phyloP scores from a whole-genome alignment of 1,140 invertebrate genomes.

The Brachionus rubens region DNA sequence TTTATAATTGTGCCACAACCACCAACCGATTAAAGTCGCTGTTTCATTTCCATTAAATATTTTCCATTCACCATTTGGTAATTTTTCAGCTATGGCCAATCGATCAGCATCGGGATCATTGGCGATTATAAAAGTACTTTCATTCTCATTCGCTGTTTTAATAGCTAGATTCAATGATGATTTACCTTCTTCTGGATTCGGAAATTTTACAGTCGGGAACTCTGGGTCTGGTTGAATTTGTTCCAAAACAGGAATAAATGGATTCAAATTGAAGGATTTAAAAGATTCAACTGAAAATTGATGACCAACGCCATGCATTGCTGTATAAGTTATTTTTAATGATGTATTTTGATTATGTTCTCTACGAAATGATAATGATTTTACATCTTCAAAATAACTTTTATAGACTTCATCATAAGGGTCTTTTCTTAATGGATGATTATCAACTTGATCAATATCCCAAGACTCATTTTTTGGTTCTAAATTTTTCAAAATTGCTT shows the following conservation, averaged over 20 bases:
- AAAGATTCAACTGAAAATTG: constrained; percentile 75
- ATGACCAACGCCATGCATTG: constrained; percentile 96
- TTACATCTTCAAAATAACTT: constrained; percentile 68
- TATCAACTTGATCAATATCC: constrained; percentile 61
- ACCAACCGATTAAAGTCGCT: constrained; percentile 91
- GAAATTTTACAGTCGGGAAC: constrained; percentile 92
- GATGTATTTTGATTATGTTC: constrained; percentile 65
- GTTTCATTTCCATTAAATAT: constrained; percentile 93
- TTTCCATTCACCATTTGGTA: constrained; percentile 71
- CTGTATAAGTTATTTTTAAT: constrained; percentile 80
- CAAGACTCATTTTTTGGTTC: constrained; percentile 70
- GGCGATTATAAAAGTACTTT: constrained; percentile 76
- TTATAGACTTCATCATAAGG: constrained; percentile 65
- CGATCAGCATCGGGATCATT: constrained; percentile 99
- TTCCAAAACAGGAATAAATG: constrained; percentile 73
- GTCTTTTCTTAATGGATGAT: constrained; percentile 57
- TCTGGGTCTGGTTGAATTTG: constrained; percentile 83
- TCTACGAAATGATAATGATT: constrained; percentile 51
- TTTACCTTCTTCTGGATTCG: constrained; percentile 78
- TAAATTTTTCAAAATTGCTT: constrained; percentile 73
- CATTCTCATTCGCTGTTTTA: constrained; percentile 72
- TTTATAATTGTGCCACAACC: constrained; percentile 66
- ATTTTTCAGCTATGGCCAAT: constrained; percentile 79
- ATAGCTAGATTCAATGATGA: constrained; percentile 70
- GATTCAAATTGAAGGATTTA: constrained; percentile 70